Percentiles rank a stretch among this genome's conserved stretches.
Conservation (phyloP, 2,113 vertebrate species). For the Crotophaga sulcirostris region DNA sequence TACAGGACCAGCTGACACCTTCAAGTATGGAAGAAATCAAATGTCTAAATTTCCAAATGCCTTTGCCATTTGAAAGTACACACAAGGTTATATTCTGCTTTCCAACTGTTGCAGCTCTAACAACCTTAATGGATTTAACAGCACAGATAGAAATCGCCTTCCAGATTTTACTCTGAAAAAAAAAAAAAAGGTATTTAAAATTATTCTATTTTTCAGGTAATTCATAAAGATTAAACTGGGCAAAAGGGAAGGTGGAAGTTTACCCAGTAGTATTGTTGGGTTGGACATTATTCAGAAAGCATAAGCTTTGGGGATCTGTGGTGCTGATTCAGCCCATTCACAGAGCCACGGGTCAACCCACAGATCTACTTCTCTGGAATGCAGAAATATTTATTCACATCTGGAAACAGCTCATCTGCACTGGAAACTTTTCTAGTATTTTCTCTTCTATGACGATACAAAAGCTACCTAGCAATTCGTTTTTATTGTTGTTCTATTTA, state of each 20-base stretch:
- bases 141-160: not conserved
- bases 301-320: slow-evolving; percentile 32
- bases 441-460: not conserved
- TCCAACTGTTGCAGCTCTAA: slow-evolving; percentile 15
- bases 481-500: not conserved
- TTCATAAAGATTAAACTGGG: slow-evolving; percentile 37
- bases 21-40: slow-evolving; percentile 16
- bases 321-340: slow-evolving; percentile 60
- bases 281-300: slow-evolving; percentile 8
- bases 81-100: not conserved
- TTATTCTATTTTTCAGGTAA: slow-evolving; percentile 36
- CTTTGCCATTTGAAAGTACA: slow-evolving; percentile 24
- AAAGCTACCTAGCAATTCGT: not conserved
- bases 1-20: not conserved
- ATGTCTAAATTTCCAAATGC: slow-evolving; percentile 4
- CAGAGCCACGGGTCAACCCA: slow-evolving; percentile 54
- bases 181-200: slow-evolving; percentile 9
- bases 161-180: not conserved
- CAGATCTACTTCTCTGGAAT: slow-evolving; percentile 54
- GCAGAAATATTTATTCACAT: slow-evolving; percentile 66
- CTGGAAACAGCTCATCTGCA: slow-evolving; percentile 41
- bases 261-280: not conserved
- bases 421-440: slow-evolving; percentile 18
- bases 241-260: slow-evolving; percentile 43
- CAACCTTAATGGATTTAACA: slow-evolving; percentile 43